Base-by-base conservation (phyloP, 2,888 invertebrate genomes). In the Ochlodes sylvanus region DNA sequence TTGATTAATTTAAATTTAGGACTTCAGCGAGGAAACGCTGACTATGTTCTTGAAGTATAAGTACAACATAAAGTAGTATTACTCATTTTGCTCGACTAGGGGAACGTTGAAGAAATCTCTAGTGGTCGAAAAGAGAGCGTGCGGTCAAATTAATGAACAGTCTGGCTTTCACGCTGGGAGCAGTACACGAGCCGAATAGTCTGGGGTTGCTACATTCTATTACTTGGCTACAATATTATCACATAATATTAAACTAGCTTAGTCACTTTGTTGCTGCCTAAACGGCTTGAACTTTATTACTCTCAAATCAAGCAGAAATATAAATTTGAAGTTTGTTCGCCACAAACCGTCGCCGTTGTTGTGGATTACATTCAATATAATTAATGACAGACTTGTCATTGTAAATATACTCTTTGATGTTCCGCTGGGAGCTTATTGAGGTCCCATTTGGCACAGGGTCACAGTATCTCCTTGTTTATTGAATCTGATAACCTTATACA, bases 81-180 rank as follows among this genome's bases (percentile, higher is more conserved):
- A 32, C 54, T n/a, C 15, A 14, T 15, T 27, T 32, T 17, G 15
- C 47, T 15, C 32, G 19, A 58, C 21, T 27, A 44, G 32, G 47
- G 54, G 60, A 7, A 12, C 10, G 34, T 34, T 34, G 61, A 34
- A 61, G n/a, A 34, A 61, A 47, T 17, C 34, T 50, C 50, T 3
- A 38, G 50, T 50, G 34, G 50, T 47, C 61, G 32, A 50, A 61
- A 44, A 52, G 34, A 50, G 61, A 14, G 50, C 32, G 47, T 50
- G 47, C 61, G 61, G 47, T 14, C 15, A 62, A 62, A 34, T 61
- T 61, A 61, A 61, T 50, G 61, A 61, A 61, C 34, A 47, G 50
- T 10, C 32, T 38, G 50, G 50, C 61, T 47, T 61, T 47, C 50
- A 32, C 57, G 58, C 58, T 14, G 44, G 14, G 58, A 42, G 44